Base-by-base conservation (phyloP, 2,888 invertebrate species). In the Penaeus monodon region DNA sequence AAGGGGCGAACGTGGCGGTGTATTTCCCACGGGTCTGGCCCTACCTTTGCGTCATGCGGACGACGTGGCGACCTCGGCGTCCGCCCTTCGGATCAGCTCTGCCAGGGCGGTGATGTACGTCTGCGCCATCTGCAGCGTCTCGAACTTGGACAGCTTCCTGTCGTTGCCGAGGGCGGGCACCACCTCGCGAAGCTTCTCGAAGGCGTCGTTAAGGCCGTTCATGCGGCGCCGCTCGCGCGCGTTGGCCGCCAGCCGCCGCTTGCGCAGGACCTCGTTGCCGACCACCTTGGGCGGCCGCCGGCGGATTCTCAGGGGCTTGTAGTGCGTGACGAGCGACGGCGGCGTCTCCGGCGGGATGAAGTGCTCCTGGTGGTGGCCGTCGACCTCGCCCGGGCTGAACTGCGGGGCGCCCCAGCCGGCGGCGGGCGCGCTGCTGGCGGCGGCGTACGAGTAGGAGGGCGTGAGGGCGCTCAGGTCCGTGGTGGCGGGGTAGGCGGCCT, bases 101-200 rank as follows among this genome's bases (percentile, higher is more conserved):
- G 94, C 94, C 20, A 96, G 92, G 0, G 95, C 95, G 14, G 94
- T 92, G 86, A 96, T 96, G 91, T 96, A 96, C 20, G 95, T 95
- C 91, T 96, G 96, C 0, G 96, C 96, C 96, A 96, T 96, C 93
- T 96, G 96, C 38, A 96, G 92, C 0, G 96, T 96, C 92, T 96
- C 96, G 92, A 94, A 96, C 92, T 96, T 96, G 90, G 95, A 96
- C 70, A 96, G 92, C 92, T 95, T 95, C 91, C 95, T 94, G 91
- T 96, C 95, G 82, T 94, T 94, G 6, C 95, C 95, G 80, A 95
- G 92, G 8, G 94, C 94, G 0, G 96, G 96, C 29, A 96, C 95
- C n/a, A 96, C 96, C 91, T 95, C 95, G 57, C 96, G 93, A 14
- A 96, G 92, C 83, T 94, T 93, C 92, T 96, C 95, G 91, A 96